Base-by-base conservation (phyloP, 2,888 invertebrate genomes). In the Cephus rjabovi region DNA sequence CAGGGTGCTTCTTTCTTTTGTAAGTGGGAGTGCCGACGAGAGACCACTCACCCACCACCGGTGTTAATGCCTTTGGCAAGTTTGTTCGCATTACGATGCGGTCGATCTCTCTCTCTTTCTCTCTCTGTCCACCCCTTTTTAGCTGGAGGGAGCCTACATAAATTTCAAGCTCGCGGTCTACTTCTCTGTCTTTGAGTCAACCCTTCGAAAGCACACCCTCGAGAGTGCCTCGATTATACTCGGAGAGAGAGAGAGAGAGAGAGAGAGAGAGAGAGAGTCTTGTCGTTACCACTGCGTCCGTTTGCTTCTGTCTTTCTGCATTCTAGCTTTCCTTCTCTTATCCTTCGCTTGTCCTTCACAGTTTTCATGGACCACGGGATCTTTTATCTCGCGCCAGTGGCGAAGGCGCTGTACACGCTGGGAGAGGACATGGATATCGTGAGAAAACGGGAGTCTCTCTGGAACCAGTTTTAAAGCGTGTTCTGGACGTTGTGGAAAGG, bases 61-160 rank as follows among this genome's bases (percentile, higher is more conserved):
- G 83, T 85, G 85, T 87, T 87, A 85, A 88, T 86, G 86, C 87
- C 86, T 86, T 84, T 81, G 83, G 85, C 87, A 85, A 86, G 86
- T 86, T 86, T 86, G 84, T 86, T 85, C 86, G 84, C 80, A 78
- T 85, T 85, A 87, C 83, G 81, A 83, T 83, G 81, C 81, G 75
- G 81, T 71, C 83, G 82, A 84, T 83, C 80, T 80, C 79, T 81
- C 81, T 79, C 76, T 76, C 82, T 79, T 75, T 73, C 81, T 76
- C 82, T 79, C 75, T 73, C 81, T 75, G 56, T 56, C 23, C 56
- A 56, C 56, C 23, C 56, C 56, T 56, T 56, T 9, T 56, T 23
- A 56, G 56, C 56, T 56, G 15, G 56, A 56, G 56, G 56, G 9
- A 23, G 9, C 3, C 23, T 56, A 15, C 56, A 56, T 56, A 56